These are phyloP conservation scores for Drosophila helvetica DNA, from an alignment of 2,888 invertebrate genomes.

Conservation along the genomic window DNA sequence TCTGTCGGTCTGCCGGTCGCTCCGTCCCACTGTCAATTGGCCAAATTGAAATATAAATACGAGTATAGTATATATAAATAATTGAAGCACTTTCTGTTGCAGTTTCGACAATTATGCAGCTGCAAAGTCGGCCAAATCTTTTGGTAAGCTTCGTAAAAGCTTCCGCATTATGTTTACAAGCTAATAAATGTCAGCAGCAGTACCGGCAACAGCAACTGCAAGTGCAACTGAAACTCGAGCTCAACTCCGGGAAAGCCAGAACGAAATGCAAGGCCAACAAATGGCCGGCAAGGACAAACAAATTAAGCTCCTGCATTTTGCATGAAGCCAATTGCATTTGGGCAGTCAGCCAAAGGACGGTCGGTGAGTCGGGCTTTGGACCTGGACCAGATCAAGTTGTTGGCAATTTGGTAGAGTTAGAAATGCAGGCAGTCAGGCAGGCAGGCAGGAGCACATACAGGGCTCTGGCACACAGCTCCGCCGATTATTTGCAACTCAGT, in stretches of 20 bases:
- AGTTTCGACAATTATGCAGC: constrained; percentile 46
- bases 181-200: constrained; percentile 55
- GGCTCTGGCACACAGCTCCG: background rate
- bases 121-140: constrained; percentile 45
- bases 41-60: constrained; percentile 53
- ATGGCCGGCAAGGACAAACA: constrained; percentile 49
- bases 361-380: background rate
- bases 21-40: constrained; percentile 46
- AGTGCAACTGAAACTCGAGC: constrained; percentile 29
- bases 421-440: background rate
- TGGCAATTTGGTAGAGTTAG: constrained; percentile 28
- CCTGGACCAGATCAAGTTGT: constrained; percentile 34
- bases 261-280: constrained; percentile 51
- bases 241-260: constrained; percentile 29
- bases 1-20: background rate
- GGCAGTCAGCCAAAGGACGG: constrained; percentile 37
- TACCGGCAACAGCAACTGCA: constrained; percentile 23
- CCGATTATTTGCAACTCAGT: constrained; percentile 44
- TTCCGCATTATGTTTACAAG: constrained; percentile 49
- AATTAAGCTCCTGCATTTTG: constrained; percentile 59
- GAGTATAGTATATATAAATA: constrained; percentile 50
- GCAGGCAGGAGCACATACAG: background rate
- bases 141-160: constrained; percentile 46
- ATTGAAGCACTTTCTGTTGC: constrained; percentile 32
- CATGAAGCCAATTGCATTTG: constrained; percentile 48